phyloP scores from a whole-genome alignment of 2,888 invertebrate genomes.

The Chrysolina americana region DNA sequence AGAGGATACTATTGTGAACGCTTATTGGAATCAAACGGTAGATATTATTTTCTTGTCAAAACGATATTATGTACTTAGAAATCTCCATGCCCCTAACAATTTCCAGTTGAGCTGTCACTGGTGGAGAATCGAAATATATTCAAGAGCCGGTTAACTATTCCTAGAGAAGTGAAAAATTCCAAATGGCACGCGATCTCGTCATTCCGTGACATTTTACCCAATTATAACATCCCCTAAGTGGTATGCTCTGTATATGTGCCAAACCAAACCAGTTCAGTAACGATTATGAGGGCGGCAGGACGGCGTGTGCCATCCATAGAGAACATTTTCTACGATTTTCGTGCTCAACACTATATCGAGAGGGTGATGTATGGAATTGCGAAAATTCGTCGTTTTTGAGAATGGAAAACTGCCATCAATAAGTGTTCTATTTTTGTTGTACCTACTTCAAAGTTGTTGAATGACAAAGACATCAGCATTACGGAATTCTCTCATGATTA shows the following conservation, averaged over 20 bases:
- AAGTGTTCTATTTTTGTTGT: too few species aligned
- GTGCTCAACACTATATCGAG: not conserved
- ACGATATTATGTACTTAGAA: too few species aligned
- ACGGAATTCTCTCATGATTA: too few species aligned
- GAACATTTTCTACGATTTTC: not conserved
- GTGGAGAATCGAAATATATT: not conserved
- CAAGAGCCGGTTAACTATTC: not conserved
- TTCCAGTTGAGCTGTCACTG: not conserved
- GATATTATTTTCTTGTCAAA: too few species aligned
- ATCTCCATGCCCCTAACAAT: not conserved
- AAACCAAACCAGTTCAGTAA: not conserved
- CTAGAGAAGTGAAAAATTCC: constrained; percentile 2
- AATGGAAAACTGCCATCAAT: too few species aligned
- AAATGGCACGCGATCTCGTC: constrained; percentile 1
- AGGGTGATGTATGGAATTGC: not conserved
- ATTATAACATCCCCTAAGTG: constrained; percentile 4
- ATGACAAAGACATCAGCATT: too few species aligned
- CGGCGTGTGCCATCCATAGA: not conserved
- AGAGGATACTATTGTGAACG: too few species aligned
- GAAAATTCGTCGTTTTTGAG: not conserved
- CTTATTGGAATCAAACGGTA: too few species aligned
- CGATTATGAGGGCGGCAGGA: not conserved
- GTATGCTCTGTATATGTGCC: not conserved
- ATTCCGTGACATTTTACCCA: constrained; percentile 12
- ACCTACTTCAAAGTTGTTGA: too few species aligned